Evolutionary conservation across 2,888 invertebrate species (phyloP), one percentile per base, ranked within the genome.

Genomic region (Autographa pulchrina): DNA sequence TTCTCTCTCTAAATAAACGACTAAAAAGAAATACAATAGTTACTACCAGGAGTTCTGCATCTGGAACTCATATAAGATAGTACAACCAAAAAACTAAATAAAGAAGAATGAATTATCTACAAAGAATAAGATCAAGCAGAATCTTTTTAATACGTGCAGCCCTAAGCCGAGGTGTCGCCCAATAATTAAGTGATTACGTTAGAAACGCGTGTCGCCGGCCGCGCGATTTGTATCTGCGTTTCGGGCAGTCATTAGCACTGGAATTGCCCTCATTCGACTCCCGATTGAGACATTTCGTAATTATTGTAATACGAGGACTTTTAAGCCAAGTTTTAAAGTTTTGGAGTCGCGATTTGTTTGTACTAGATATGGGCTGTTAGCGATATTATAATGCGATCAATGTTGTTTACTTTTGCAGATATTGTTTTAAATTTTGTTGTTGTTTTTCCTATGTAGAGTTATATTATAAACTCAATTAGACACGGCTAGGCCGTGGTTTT

Each of bases 141-240:
- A 20, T 13, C 20, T 54, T 56, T 54, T 56, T 13, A 4, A 4
- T 56, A 13, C 87, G 90, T 73, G 14, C 90, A 92, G 32, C 93
- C 93, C 92, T 92, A 80, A 2, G 13, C 69, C 76, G 86, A 94
- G 92, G 94, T 94, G 95, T 95, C 93, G 94, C 92, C 90, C 91
- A 93, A 94, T 94, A 95, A 95, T 95, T 94, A 95, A 95, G 95
- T 94, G 95, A 94, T 95, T 95, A 95, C 91, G 93, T 91, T 90
- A 91, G 92, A 86, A 89, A 91, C 93, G 93, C 94, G 94, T 94
- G 95, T 91, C 92, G 91, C 90, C 82, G 72, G 84, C 72, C 80
- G 83, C 81, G 88, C 92, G 95, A 95, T 95, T 94, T 94, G 90
- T 95, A 95, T 94, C 95, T 92, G 88, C 88, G 92, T 88, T 86